Evolutionary conservation across 2,113 vertebrate genomes (phyloP), one percentile per base, ranked within the genome.

Genomic region (Fukomys damarensis): DNA sequence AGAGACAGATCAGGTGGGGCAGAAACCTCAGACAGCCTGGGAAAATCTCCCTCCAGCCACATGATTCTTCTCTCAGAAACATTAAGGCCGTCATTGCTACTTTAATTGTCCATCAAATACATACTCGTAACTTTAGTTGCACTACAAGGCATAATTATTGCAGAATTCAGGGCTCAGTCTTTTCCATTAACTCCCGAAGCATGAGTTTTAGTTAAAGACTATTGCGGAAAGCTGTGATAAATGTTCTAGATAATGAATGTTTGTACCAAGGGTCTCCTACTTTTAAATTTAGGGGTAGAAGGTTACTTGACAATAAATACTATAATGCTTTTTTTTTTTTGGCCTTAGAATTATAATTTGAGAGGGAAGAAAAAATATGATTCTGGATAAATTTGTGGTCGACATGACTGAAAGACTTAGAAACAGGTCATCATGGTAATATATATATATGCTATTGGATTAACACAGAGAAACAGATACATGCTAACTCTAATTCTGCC

Each of bases 291-390:
- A 41, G 49, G 26, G 26, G 10, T 30, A 5, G n/a, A 19, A 6
- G 16, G n/a, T 90, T 65, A 87, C 61, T 82, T 90, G 80, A 68
- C 26, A 88, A 70, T 54, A 61, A 95, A 61, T 9, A 91, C 13
- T 43, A 3, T 4, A 43, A 28, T 43, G 58, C 43, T 24, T 65
- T 32, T 86, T 59, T 41, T 0, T 22, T 94, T 85, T 38, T 91
- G 91, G 58, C 28, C 41, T 82, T 32, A 70, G n/a, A n/a, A 79
- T 26, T 41, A 26, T 59, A 65, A 82, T 91, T 89, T 76, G 22
- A 20, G 56, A 11, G 52, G 19, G 20, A 43, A 63, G n/a, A 76
- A 84, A 76, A 84, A 84, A n/a, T 28, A 83, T 14, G 65, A 85
- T 46, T 72, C 43, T 63, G 5, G 63, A 84, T n/a, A 89, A 28